Conservation (phyloP, 2,797 vertebrate genomes). For the Cossypha niveicapilla region DNA sequence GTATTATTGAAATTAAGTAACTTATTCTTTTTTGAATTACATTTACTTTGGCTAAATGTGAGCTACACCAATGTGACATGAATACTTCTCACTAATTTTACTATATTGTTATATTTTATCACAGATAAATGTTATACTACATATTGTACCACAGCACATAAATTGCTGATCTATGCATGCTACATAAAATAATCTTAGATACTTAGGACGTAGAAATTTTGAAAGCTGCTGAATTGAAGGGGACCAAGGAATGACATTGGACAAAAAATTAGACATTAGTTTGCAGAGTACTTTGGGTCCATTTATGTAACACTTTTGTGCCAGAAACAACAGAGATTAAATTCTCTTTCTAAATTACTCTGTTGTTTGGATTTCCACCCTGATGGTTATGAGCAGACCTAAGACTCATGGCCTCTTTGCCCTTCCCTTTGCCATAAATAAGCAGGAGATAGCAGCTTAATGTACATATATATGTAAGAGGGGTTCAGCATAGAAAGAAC, state of each 20-base stretch:
- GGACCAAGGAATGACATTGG: not conserved
- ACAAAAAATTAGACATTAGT: not conserved
- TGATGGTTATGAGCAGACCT: not conserved
- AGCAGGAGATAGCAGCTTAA: not conserved
- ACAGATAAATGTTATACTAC: not conserved
- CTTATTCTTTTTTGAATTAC: not conserved
- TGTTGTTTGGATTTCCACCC: not conserved
- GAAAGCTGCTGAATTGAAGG: not conserved
- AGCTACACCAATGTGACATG: not conserved
- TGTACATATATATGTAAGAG: fast-evolving
- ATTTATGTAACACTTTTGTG: not conserved
- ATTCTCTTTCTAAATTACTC: not conserved
- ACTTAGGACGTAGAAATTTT: not conserved
- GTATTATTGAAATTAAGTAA: not conserved
- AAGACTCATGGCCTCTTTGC: not conserved
- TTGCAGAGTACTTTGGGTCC: not conserved
- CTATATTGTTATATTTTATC: not conserved
- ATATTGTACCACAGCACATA: not conserved
- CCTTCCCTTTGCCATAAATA: not conserved
- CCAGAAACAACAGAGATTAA: not conserved
- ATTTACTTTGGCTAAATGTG: not conserved
- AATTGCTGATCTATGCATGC: not conserved
- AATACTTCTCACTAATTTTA: not conserved
- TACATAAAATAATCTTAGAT: not conserved
- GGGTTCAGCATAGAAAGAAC: not conserved